Evolutionary conservation across 2,113 vertebrate species (phyloP).

Genomic region (Ictalurus punctatus): DNA sequence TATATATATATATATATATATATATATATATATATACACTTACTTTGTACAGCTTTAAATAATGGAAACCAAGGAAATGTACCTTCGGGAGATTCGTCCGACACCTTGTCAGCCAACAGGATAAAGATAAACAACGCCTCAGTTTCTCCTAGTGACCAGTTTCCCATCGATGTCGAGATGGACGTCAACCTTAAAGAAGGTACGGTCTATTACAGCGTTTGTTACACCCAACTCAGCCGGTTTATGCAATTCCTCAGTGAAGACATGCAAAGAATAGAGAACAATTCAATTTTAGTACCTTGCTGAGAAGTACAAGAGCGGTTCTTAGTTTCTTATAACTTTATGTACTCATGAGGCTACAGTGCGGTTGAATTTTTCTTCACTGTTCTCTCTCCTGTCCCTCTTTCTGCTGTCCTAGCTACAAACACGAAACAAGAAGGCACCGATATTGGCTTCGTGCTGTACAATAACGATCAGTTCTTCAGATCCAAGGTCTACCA

Average conservation of each 20-base stretch:
- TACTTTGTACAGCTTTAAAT: background rate
- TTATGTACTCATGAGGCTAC: background rate
- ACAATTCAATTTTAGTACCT: background rate
- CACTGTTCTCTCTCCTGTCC: background rate
- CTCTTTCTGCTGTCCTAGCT: background rate
- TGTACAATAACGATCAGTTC: slow-evolving; percentile 66
- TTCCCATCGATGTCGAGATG: background rate
- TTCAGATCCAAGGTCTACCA: slow-evolving; percentile 54
- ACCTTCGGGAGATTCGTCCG: background rate
- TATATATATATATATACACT: too few relatives aligned
- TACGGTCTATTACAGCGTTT: background rate
- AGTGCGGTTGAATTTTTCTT: background rate
- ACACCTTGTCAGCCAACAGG: background rate
- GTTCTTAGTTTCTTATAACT: too few relatives aligned
- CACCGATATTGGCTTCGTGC: slow-evolving; percentile 62
- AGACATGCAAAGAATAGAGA: background rate
- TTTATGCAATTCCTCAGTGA: background rate
- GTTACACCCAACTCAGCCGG: background rate
- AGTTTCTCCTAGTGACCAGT: background rate
- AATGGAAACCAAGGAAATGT: background rate
- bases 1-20: too few relatives aligned
- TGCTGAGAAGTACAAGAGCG: too few relatives aligned
- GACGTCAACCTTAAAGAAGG: background rate
- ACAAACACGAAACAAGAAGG: background rate
- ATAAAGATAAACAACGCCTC: background rate